Evolutionary conservation across 2,797 vertebrate species (phyloP).

Genomic region (Aerospiza tachiro): DNA sequence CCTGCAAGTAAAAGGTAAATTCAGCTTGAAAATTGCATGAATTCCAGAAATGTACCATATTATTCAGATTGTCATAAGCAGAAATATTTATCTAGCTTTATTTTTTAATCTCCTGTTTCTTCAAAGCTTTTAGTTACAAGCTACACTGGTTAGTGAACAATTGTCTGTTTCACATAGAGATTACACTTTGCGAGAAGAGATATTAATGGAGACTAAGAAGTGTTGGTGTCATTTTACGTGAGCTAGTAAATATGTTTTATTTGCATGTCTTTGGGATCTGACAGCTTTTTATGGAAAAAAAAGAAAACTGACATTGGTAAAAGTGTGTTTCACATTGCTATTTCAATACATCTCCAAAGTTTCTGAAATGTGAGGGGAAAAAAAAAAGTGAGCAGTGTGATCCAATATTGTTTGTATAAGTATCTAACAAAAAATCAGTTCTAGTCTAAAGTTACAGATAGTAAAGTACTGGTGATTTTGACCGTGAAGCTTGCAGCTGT

Average conservation of each 20-base stretch:
- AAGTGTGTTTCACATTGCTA: not conserved
- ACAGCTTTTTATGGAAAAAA: not conserved
- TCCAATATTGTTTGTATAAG: not conserved
- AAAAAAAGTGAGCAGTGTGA: not conserved
- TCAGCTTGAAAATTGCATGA: not conserved
- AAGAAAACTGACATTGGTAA: not conserved
- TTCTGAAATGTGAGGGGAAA: not conserved
- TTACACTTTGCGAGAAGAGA: not conserved
- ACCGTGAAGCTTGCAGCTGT: not conserved
- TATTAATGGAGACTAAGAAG: not conserved
- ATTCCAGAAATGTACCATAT: not conserved
- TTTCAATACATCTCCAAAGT: not conserved
- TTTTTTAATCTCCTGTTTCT: not conserved
- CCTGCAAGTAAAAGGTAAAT: not conserved
- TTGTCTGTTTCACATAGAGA: not conserved
- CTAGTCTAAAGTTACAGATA: not conserved
- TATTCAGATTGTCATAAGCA: not conserved
- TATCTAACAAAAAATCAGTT: not conserved
- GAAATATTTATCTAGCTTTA: not conserved
- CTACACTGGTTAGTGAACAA: not conserved
- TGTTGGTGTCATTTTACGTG: not conserved
- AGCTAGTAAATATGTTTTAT: not conserved
- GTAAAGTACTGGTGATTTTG: not conserved
- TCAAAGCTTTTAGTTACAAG: not conserved
- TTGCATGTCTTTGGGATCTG: not conserved